phyloP scores from a whole-genome alignment of 2,888 invertebrate species.

The Pseudococcus viburni region DNA sequence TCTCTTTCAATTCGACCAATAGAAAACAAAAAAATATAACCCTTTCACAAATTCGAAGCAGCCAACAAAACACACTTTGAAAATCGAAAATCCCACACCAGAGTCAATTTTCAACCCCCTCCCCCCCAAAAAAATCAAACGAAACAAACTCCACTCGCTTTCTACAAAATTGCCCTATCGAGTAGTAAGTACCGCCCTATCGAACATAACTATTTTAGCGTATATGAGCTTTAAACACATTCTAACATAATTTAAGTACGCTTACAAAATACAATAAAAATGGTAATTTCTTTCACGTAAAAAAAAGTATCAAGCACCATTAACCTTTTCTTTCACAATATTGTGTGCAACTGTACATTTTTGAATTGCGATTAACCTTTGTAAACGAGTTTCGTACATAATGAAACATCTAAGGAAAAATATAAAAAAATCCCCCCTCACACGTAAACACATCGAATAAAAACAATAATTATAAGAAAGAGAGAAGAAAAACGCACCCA shows the following conservation, averaged over 20 bases:
- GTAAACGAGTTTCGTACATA: not conserved
- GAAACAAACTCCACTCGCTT: not conserved
- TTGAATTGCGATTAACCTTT: conserved; percentile 38
- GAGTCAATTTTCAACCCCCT: no score
- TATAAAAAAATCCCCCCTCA: not conserved
- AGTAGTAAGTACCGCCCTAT: not conserved
- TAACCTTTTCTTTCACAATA: conserved; percentile 27
- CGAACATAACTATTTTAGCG: conserved; percentile 25
- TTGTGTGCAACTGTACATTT: conserved; percentile 23
- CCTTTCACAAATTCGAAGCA: no score
- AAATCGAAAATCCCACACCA: no score
- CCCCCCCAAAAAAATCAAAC: no score
- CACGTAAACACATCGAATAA: not conserved
- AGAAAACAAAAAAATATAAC: no score
- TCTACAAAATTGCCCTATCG: not conserved
- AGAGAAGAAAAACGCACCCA: conserved; percentile 29
- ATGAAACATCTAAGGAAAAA: not conserved
- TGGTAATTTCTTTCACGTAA: conserved; percentile 37
- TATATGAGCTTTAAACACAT: conserved; percentile 42
- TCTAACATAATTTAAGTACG: conserved; percentile 54
- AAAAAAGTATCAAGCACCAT: conserved; percentile 49
- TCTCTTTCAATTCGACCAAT: no score
- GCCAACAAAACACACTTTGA: no score
- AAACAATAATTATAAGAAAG: not conserved
- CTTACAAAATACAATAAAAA: conserved; percentile 50